Percentiles rank a stretch among this genome's conserved stretches.
phyloP scores from a whole-genome alignment of 2,797 vertebrate genomes.

The Myotis vivesi region DNA sequence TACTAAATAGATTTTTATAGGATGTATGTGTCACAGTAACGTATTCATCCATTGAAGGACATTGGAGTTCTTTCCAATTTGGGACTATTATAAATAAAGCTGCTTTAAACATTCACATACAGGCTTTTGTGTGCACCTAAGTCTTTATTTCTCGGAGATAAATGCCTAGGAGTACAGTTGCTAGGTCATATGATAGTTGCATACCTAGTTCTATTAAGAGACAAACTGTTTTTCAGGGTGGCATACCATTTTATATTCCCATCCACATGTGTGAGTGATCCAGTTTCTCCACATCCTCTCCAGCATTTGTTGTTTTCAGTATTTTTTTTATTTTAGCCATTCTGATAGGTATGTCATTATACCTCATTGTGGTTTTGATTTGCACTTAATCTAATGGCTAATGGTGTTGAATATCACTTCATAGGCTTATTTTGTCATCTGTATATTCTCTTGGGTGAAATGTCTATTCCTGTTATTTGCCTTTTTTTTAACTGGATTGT shows the following conservation, averaged over 20 bases:
- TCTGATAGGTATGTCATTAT: not conserved
- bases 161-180: not conserved
- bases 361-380: constrained; percentile 36
- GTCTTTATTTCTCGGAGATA: not conserved
- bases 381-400: not conserved
- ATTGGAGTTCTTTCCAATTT: constrained; percentile 10
- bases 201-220: not conserved
- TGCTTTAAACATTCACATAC: not conserved
- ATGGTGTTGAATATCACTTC: not conserved
- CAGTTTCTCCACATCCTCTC: not conserved
- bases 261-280: not conserved
- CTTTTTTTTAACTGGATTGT: not conserved
- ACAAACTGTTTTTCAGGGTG: not conserved
- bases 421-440: not conserved
- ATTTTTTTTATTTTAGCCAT: not conserved
- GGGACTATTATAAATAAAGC: not conserved
- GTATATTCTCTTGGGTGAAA: not conserved
- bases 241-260: not conserved
- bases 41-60: constrained; percentile 9
- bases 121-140: not conserved
- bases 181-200: not conserved
- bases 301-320: not conserved
- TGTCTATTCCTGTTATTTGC: not conserved
- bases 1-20: not conserved
- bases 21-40: not conserved